These are phyloP conservation scores for Xestobium rufovillosum DNA, from an alignment of 2,888 invertebrate genomes.

Conservation along the genomic window DNA sequence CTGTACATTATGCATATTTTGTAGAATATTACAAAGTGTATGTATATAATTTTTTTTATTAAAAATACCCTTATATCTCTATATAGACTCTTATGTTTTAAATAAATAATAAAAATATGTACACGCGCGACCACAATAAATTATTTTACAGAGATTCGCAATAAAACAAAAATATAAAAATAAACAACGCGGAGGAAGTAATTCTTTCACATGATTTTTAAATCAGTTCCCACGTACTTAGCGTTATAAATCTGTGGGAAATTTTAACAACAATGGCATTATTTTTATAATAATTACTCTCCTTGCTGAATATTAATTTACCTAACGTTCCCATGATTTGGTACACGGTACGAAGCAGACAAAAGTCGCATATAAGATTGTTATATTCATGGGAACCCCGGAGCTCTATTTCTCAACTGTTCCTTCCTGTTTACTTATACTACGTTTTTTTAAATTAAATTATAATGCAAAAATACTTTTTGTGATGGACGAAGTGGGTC, in stretches of 20 bases:
- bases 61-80: constrained; percentile 6
- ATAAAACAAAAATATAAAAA: constrained; percentile 10
- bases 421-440: no score
- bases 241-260: constrained; percentile 36
- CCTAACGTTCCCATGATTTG: constrained; percentile 39
- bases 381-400: constrained; percentile 20
- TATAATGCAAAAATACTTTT: no score
- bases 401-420: no score
- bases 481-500: no score
- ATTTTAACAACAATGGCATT: constrained; percentile 37
- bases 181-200: constrained; percentile 13
- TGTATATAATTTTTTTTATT: constrained; percentile 19
- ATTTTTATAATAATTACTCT: constrained; percentile 43
- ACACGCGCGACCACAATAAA: no score
- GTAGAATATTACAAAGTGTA: constrained; percentile 28
- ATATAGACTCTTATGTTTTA: constrained; percentile 10
- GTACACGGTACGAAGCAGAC: no score
- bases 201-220: constrained; percentile 14
- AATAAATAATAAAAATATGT: constrained; percentile 2
- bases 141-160: no score
- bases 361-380: no score
- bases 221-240: constrained; percentile 14
- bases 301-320: constrained; percentile 43
- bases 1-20: constrained; percentile 30
- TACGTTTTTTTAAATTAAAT: no score